Conservation (phyloP, 2,797 vertebrate genomes). For the Periophthalmus magnuspinnatus region DNA sequence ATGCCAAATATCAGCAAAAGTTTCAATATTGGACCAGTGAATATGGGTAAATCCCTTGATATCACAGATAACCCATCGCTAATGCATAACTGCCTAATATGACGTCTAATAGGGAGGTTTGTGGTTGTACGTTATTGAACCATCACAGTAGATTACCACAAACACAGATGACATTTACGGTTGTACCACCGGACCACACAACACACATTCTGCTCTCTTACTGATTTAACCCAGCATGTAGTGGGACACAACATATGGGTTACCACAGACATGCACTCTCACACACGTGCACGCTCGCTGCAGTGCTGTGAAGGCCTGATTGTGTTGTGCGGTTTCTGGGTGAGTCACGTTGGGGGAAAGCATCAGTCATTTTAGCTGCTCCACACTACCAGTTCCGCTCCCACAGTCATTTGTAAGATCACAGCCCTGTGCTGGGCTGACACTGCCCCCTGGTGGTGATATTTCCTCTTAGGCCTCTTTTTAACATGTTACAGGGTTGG, state of each 20-base stretch:
- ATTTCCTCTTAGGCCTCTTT: not conserved
- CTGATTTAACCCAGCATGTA: conserved; percentile 54
- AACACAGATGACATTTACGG: conserved; percentile 59
- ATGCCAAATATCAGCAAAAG: no score
- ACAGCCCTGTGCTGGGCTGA: conserved; percentile 37
- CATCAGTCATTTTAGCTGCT: conserved; percentile 48
- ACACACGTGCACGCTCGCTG: not conserved
- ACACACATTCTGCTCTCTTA: conserved; percentile 45
- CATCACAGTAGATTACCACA: conserved; percentile 33
- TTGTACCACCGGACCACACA: conserved; percentile 33
- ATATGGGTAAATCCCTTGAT: no score
- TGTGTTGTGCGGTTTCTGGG: conserved; percentile 59
- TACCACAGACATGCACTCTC: conserved; percentile 28
- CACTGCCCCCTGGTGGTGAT: conserved; percentile 58
- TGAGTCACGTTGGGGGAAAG: conserved; percentile 66
- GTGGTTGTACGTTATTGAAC: not conserved
- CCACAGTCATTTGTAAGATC: not conserved
- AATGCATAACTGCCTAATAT: no score
- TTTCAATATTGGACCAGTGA: no score
- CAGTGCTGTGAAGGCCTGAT: conserved; percentile 24
- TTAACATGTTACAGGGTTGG: not conserved
- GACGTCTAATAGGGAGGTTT: no score
- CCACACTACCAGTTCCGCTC: conserved; percentile 31
- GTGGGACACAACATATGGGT: conserved; percentile 46
- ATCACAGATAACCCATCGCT: no score